Base-by-base conservation (phyloP, 2,113 vertebrate genomes). In the Strix uralensis region DNA sequence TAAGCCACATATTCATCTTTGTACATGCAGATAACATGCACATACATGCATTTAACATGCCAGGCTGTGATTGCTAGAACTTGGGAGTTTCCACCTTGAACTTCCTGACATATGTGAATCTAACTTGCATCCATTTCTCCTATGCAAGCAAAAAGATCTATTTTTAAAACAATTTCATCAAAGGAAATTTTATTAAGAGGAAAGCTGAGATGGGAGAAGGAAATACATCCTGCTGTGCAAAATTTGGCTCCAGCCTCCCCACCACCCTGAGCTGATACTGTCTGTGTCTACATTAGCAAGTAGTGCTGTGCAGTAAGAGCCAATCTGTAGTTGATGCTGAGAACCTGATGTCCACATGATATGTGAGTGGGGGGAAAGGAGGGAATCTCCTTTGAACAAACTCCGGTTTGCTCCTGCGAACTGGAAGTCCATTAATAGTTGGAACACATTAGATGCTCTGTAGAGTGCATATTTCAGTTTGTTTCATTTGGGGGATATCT, bases 101-200 rank as follows among this genome's bases (percentile, higher is more conserved):
- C 29, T 94, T 90, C 65, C 66, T 82, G 81, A 32, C 54, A 19
- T 27, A 44, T 2, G 1, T 93, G 49, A 67, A 26, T 88, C 70
- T 78, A 59, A 66, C 55, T 90, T 72, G 70, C 22, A 73, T 81
- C n/a, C 57, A 49, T 80, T 86, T 26, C 40, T 95, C 34, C 46
- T 66, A 30, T 66, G 40, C 79, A 72, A 88, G 90, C 47, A 80
- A 89, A 91, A 91, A 4, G 3, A 59, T 81, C 61, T 87, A 71
- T 90, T 93, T 94, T 83, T 10, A 58, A 90, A 91, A 77, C 38
- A 2, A 59, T 61, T 66, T 73, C 4, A 85, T 91, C 32, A 75
- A 90, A 91, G 65, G 81, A 94, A 79, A 72, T 90, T 87, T 74
- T 94, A 75, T 74, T 46, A 61, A 77, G 38, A 78, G 63, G 92